Percentiles rank a stretch among this genome's conserved stretches.
Conservation (phyloP, 2,888 invertebrate genomes). For the Hydraecia micacea region DNA sequence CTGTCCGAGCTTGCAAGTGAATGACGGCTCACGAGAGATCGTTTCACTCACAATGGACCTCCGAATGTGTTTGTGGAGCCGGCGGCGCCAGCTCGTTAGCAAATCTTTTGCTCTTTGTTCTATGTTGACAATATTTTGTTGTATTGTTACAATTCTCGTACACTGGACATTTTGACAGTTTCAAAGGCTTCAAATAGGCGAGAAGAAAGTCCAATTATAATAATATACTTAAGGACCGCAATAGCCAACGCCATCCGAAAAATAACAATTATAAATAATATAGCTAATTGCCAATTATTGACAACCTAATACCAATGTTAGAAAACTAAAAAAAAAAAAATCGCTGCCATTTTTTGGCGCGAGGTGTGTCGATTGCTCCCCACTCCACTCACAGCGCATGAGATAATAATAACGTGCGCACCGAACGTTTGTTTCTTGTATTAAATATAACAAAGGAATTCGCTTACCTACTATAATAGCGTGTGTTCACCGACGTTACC, state of each 20-base stretch:
- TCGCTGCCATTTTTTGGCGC: constrained; percentile 5
- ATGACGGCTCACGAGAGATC: constrained; percentile 8
- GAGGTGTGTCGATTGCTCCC: not conserved
- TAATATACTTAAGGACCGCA: not conserved
- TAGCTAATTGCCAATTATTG: constrained; percentile 26
- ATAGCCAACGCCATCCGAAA: not conserved
- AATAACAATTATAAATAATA: not conserved
- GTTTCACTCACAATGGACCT: constrained; percentile 21
- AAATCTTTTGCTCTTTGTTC: constrained; percentile 7
- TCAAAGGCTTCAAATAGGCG: not conserved
- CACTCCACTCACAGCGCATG: not conserved
- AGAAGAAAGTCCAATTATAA: not conserved
- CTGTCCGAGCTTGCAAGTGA: constrained; percentile 19
- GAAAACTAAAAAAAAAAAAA: constrained; percentile 21
- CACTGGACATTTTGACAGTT: not conserved
- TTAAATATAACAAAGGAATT: constrained; percentile 43
- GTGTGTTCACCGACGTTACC: not conserved
- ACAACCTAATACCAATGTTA: constrained; percentile 1
- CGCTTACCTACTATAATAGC: constrained; percentile 17
- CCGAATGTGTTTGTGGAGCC: constrained; percentile 8
- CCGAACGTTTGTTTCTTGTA: constrained; percentile 30
- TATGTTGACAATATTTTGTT: not conserved
- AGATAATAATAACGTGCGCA: constrained; percentile 27
- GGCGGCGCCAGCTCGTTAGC: not conserved
- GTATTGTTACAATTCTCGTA: not conserved